phyloP scores from a whole-genome alignment of 2,797 vertebrate species.

The Varecia variegata region DNA sequence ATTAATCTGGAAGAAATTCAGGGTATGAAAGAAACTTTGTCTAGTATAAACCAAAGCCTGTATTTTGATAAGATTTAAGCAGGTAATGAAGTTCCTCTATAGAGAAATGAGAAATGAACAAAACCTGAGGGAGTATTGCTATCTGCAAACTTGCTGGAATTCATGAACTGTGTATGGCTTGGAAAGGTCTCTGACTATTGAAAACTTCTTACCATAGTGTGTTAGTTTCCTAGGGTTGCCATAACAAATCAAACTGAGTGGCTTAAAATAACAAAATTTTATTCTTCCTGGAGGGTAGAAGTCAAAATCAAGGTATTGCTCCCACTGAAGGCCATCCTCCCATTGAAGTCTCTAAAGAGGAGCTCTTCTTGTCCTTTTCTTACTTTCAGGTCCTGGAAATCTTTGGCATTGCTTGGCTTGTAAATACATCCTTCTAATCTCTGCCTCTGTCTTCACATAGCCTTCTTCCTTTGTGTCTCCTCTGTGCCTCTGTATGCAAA shows the following conservation, averaged over 20 bases:
- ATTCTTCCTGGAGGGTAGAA: background rate
- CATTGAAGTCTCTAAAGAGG: background rate
- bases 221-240: background rate
- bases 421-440: background rate
- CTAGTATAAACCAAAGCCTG: background rate
- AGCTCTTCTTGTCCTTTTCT: background rate
- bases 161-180: background rate
- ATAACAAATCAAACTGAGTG: background rate
- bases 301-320: background rate
- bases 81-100: background rate
- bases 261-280: background rate
- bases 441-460: background rate
- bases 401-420: background rate
- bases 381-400: background rate
- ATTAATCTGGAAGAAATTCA: background rate
- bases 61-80: constrained; percentile 7
- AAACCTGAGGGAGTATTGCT: background rate
- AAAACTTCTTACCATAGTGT: background rate
- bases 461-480: background rate
- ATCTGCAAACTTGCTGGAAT: background rate
- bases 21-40: background rate
- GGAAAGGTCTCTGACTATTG: background rate
- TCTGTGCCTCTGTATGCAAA: background rate
- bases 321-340: background rate
- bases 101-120: constrained; percentile 12